Base-by-base conservation (phyloP, 1,140 invertebrate species). In the Homarus americanus region DNA sequence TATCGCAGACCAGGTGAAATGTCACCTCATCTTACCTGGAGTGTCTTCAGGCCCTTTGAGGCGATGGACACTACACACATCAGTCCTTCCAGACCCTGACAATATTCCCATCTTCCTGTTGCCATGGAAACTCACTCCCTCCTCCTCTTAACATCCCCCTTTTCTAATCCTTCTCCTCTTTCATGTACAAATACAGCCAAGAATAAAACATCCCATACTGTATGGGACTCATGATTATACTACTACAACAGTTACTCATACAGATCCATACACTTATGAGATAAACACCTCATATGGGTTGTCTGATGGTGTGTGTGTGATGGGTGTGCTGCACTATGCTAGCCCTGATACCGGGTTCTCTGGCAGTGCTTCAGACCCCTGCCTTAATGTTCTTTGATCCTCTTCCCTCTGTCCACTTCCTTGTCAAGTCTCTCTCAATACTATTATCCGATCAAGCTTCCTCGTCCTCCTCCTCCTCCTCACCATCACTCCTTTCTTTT, bases 351-450 rank as follows among this genome's bases (percentile, higher is more conserved):
- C 36, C 36, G 38, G n/a, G n/a, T n/a, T 53, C 66, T 41, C n/a
- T 53, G 40, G 24, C 66, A 38, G 7, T 40, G 28, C 32, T 38
- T 32, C 41, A 1, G 5, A 44, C 41, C 10, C 20, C 28, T 49
- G 17, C 32, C 58, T 66, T 88, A 79, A 80, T 88, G 63, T 88
- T 80, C 76, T 88, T 88, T 79, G 76, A 86, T 86, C 83, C 83
- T 76, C 44, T 53, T 28, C 72, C 82, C 83, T 86, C 83, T 86
- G 83, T 86, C 83, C 49, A 76, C 34, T 75, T 76, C 72, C 72
- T 76, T 36, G 32, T 75, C 44, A 73, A 76, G 83, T 86, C 72
- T 75, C 73, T 73, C 72, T 83, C 49, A 40, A 76, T 86, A 53
- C 69, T 28, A 86, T 86, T 73, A 86, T 86, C 12, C 63, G 49